Evolutionary conservation across 2,888 invertebrate genomes (phyloP).

Genomic region (Apoda limacodes): DNA sequence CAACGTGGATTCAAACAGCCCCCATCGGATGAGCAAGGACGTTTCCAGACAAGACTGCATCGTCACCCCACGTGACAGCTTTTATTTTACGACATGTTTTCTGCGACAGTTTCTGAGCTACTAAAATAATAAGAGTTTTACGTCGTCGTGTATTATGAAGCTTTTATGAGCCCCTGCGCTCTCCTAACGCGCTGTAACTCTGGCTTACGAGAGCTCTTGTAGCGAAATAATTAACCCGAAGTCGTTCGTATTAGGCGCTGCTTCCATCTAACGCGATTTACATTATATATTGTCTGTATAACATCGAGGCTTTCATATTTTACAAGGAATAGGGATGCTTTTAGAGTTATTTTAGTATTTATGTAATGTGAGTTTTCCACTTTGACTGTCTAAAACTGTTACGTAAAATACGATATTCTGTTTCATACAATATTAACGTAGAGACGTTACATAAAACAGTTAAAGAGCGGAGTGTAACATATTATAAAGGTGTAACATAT

Average conservation of each 20-base stretch:
- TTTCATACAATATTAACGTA: no score
- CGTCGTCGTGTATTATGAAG: conserved; percentile 63
- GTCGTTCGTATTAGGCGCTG: conserved; percentile 51
- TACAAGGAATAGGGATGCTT: background rate
- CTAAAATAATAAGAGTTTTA: conserved; percentile 69
- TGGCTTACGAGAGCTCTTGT: conserved; percentile 63
- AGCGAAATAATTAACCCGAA: conserved; percentile 65
- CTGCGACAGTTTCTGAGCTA: conserved; percentile 63
- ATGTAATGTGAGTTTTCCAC: no score
- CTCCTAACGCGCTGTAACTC: conserved; percentile 57
- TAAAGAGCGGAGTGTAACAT: no score
- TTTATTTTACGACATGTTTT: conserved; percentile 66
- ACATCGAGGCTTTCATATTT: background rate
- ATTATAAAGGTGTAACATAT: no score
- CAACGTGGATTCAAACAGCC: conserved; percentile 53
- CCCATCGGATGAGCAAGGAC: conserved; percentile 38
- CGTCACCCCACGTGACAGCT: conserved; percentile 47
- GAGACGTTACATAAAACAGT: no score
- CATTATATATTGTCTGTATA: conserved; percentile 29
- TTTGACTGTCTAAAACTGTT: no score
- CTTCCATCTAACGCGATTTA: conserved; percentile 37
- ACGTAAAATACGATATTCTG: no score
- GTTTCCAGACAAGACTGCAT: conserved; percentile 40
- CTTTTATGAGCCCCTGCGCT: conserved; percentile 59
- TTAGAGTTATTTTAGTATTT: background rate